Evolutionary conservation across 2,113 vertebrate species (phyloP), one percentile per base, ranked within the genome.

Genomic region (Carettochelys insculpta): DNA sequence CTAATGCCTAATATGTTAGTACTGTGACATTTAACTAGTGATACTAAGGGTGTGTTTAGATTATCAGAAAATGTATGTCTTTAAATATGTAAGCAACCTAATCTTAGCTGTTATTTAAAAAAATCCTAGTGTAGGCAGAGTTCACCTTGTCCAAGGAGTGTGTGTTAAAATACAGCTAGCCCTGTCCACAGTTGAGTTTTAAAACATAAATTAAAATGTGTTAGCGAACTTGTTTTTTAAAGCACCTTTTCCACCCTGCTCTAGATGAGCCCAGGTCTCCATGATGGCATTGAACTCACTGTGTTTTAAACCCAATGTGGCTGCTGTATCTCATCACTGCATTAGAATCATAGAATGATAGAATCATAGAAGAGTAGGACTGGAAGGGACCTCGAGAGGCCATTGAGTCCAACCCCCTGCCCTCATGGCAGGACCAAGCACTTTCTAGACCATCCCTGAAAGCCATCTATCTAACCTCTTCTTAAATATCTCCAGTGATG

Each of bases 261-360:
- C 92, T 87, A 88, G 94, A 94, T 87, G 96, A 94, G 93, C 90
- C 73, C 94, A 94, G 91, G 96, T 97, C 95, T 95, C 92, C 89
- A 83, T 3, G 6, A 85, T 95, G 92, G 91, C 91, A 94, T 94
- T 96, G 95, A 96, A 96, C 90, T 96, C 95, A 95, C 94, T 93
- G 95, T 95, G 90, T 96, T 92, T 96, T 95, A 95, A 97, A 97
- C 94, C 89, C 95, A 97, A 97, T 97, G 95, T 95, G 93, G 89
- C 83, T 96, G 80, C 95, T 97, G 96, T 94, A 93, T 95, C 94
- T 89, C 94, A 94, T 95, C 93, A 93, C 93, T 95, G 93, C 89
- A 85, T n/a, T n/a, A n/a, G n/a, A n/a, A n/a, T n/a, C n/a, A n/a
- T n/a, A n/a, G n/a, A n/a, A n/a, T n/a, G n/a, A n/a, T n/a, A n/a